phyloP scores from a whole-genome alignment of 2,888 invertebrate species.

The Caenorhabditis sp. region DNA sequence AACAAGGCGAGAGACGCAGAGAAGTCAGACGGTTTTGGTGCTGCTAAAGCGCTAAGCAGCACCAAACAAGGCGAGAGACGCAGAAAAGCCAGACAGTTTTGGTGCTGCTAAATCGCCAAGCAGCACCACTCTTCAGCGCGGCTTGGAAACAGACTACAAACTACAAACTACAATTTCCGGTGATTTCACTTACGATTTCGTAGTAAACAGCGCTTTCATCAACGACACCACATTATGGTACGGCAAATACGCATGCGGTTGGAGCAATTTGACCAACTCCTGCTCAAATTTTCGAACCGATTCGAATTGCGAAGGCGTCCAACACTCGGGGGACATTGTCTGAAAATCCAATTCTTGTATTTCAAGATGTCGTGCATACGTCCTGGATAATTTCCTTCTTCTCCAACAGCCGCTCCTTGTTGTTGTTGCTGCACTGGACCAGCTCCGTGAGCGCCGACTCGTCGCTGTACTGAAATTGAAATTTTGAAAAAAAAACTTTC shows the following conservation, averaged over 20 bases:
- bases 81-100: no score
- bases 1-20: no score
- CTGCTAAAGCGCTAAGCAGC: no score
- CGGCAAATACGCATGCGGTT: constrained; percentile 38
- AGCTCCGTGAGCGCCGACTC: constrained; percentile 51
- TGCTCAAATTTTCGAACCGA: constrained; percentile 39
- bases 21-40: no score
- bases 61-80: no score
- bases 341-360: no score
- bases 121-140: no score
- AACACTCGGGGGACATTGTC: constrained; percentile 27
- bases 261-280: constrained; percentile 30
- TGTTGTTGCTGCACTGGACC: constrained; percentile 44
- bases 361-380: no score
- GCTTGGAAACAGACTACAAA: no score
- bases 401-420: constrained; percentile 20
- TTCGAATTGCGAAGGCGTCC: constrained; percentile 36
- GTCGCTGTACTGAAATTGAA: constrained; percentile 62
- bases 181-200: not conserved
- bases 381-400: constrained; percentile 48
- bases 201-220: constrained; percentile 23
- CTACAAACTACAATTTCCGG: not conserved
- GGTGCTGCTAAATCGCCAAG: no score
- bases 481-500: not conserved
- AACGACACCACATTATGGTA: constrained; percentile 37